These are phyloP conservation scores for Prunella himalayana DNA, from an alignment of 2,113 vertebrate species.

Conservation along the genomic window DNA sequence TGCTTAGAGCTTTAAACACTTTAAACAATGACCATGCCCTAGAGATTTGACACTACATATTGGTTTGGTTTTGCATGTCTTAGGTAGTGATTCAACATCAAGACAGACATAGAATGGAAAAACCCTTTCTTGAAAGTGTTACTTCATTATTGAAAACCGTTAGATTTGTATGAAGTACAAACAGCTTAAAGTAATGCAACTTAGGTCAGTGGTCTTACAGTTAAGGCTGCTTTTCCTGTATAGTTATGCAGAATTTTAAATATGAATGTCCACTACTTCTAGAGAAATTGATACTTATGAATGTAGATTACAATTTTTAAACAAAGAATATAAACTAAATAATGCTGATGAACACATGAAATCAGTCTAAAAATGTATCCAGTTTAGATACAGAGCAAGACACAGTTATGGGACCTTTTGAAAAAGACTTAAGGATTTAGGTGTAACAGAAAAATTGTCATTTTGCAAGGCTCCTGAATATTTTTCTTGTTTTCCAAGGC, in stretches of 20 bases:
- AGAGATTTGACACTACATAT: neutral
- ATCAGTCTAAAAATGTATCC: neutral
- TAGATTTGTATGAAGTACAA: neutral
- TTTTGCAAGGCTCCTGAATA: neutral
- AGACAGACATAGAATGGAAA: neutral
- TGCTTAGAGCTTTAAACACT: neutral
- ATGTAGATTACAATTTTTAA: neutral
- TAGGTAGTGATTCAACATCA: neutral
- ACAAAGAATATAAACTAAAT: slow-evolving; percentile 2
- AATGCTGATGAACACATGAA: neutral
- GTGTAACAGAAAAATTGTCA: neutral
- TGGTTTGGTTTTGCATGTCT: neutral
- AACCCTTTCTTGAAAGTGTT: neutral
- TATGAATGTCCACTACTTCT: neutral
- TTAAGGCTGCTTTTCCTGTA: neutral
- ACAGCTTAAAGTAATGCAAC: neutral
- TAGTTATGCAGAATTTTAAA: neutral
- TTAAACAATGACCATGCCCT: neutral
- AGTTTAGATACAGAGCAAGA: neutral
- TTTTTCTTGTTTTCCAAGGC: neutral
- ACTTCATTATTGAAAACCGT: neutral
- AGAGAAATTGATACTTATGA: neutral
- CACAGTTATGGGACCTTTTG: neutral
- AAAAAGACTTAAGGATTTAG: neutral
- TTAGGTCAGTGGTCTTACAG: neutral